Evolutionary conservation across 2,888 invertebrate genomes (phyloP), one percentile per base, ranked within the genome.

Genomic region (Pocota personata): DNA sequence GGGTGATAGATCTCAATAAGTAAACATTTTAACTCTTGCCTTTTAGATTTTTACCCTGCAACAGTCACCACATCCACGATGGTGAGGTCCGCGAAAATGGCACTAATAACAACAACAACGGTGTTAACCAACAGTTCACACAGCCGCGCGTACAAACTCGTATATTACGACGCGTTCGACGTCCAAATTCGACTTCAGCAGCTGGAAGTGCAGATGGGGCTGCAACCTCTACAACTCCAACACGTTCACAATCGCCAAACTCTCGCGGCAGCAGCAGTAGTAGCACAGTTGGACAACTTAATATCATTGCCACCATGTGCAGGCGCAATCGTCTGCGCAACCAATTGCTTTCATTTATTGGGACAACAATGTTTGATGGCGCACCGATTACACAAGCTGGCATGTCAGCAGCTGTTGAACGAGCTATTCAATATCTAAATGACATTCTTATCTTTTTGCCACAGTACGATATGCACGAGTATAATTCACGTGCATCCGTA

Each of bases 31-130:
- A 16, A 27, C n/a, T 14, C 12, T 14, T 5, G 46, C 10, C 1
- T 6, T 27, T 12, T 88, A 92, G 93, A 35, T 95, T 95, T 89
- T 92, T 96, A 88, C 95, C 95, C 0, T 96, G 96, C 90, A 95
- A 95, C 90, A 96, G 95, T 40, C 95, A 95, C 91, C 96, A 96
- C 89, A 93, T 95, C 64, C 93, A 93, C 0, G 93, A 93, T 16
- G 88, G 89, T 3, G 91, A 90, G 16, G 32, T 32, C 1, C 75
- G 55, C 46, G 87, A 86, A 8, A 88, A 82, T 48, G 88, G 87
- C 57, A 87, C 75, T 37, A 88, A 57, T 35, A 89, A 55, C 46
- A 88, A 82, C 72, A 88, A 77, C 79, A 88, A 77, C 50, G 88
- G 58, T 8, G 88, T 62, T 19, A 87, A 60, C 37, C 72, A 58